phyloP scores from a whole-genome alignment of 2,888 invertebrate genomes.

The Melinopterus prodromus region DNA sequence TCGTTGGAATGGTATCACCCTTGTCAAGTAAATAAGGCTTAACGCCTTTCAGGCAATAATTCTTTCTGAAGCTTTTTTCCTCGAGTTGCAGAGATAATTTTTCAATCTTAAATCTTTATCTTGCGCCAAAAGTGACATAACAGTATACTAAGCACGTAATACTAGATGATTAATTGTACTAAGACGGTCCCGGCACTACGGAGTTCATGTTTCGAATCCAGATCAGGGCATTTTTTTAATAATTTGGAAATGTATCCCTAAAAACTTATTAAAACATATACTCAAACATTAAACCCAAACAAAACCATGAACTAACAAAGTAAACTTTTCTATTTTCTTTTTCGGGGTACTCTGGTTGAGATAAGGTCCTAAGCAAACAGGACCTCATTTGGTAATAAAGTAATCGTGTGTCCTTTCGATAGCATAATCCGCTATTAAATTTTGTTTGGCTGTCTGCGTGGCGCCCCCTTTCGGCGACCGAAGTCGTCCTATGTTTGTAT shows the following conservation, averaged over 20 bases:
- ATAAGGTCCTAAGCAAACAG: neutral
- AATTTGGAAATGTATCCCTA: too few species aligned
- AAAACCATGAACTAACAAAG: too few species aligned
- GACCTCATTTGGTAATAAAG: neutral
- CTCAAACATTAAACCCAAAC: too few species aligned
- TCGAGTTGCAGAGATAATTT: neutral
- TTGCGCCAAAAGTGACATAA: too few species aligned
- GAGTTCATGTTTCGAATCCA: too few species aligned
- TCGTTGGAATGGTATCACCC: neutral
- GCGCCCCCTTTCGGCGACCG: neutral
- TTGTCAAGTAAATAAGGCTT: neutral
- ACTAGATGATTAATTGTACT: too few species aligned
- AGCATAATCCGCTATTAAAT: neutral
- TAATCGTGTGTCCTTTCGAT: neutral
- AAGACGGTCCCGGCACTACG: too few species aligned
- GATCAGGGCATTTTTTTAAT: too few species aligned
- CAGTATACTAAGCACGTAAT: too few species aligned
- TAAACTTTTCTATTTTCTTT: neutral
- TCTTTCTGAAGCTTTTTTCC: neutral
- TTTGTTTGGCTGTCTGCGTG: neutral
- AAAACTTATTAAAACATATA: too few species aligned
- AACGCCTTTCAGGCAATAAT: neutral
- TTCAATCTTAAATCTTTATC: too few species aligned
- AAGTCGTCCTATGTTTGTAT: neutral
- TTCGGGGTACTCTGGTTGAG: neutral